Percentiles rank a stretch among this genome's conserved stretches.
Evolutionary conservation across 2,888 invertebrate genomes (phyloP).

Genomic region (Bellardia pandia): DNA sequence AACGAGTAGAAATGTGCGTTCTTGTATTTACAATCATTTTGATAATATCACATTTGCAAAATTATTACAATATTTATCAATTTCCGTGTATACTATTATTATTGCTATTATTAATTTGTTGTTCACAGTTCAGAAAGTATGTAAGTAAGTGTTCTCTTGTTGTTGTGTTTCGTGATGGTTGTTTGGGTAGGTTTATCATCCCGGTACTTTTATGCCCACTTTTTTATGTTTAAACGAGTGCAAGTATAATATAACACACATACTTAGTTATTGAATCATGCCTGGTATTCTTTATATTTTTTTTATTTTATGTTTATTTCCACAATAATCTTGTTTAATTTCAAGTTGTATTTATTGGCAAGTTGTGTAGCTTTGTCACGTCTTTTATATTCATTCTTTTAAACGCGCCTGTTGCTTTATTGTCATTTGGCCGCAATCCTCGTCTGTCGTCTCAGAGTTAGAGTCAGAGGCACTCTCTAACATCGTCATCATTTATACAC

Average conservation of each 20-base stretch:
- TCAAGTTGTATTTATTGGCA: constrained; percentile 58
- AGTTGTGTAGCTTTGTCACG: constrained; percentile 67
- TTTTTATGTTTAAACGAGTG: constrained; percentile 6
- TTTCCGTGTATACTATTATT: constrained; percentile 61
- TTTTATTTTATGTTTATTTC: constrained; percentile 27
- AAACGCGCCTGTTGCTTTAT: constrained; percentile 54
- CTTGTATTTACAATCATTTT: constrained; percentile 48
- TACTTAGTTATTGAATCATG: constrained; percentile 17
- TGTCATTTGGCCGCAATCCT: constrained; percentile 18
- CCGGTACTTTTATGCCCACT: constrained; percentile 36
- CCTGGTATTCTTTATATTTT: background rate
- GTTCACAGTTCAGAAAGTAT: constrained; percentile 48
- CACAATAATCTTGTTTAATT: constrained; percentile 66
- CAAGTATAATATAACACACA: constrained; percentile 3
- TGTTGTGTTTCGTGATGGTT: background rate
- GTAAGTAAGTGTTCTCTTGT: too few species aligned
- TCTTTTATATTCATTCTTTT: constrained; percentile 43
- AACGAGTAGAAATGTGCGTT: background rate
- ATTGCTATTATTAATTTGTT: constrained; percentile 48
- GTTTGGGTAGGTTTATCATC: constrained; percentile 44
- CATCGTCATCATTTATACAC: background rate
- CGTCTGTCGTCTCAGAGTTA: background rate
- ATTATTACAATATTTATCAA: constrained; percentile 59
- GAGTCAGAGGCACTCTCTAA: constrained; percentile 11
- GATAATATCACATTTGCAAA: constrained; percentile 54